Evolutionary conservation across 2,888 invertebrate species (phyloP).

Genomic region (Chrysolina americana): DNA sequence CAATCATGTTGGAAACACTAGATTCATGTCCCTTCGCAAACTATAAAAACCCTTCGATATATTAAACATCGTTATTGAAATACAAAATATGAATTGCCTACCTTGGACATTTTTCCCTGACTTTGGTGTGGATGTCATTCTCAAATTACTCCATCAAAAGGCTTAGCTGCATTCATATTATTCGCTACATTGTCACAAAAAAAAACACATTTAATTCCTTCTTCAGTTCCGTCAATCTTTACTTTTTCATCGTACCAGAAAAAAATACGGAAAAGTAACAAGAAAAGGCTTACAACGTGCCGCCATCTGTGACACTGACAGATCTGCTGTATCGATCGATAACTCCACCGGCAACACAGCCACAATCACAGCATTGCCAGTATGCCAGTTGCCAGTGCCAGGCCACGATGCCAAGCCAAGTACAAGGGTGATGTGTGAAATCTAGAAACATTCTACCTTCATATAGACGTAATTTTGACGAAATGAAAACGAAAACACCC

Average conservation of each 20-base stretch:
- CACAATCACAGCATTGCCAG: constrained; percentile 9
- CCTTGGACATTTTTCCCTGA: constrained; percentile 69
- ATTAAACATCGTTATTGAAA: neutral
- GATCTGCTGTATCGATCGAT: constrained; percentile 17
- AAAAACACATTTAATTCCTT: constrained; percentile 31
- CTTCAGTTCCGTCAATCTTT: constrained; percentile 4
- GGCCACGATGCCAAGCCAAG: too few relatives aligned
- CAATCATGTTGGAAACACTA: neutral
- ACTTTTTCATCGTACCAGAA: constrained; percentile 10
- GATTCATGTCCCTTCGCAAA: neutral
- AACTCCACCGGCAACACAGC: constrained; percentile 22
- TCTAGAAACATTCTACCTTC: neutral
- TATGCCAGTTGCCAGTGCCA: too few relatives aligned
- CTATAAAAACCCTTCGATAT: neutral
- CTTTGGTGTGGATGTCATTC: constrained; percentile 70
- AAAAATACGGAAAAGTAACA: constrained; percentile 22
- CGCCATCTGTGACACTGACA: constrained; percentile 15
- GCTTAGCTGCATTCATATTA: constrained; percentile 35
- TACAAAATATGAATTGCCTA: constrained; percentile 50
- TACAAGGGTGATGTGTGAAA: too few relatives aligned
- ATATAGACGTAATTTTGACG: too few relatives aligned
- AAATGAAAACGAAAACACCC: too few relatives aligned
- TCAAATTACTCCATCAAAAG: constrained; percentile 58
- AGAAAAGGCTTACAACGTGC: neutral
- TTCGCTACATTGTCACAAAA: constrained; percentile 40